Evolutionary conservation across 2,797 vertebrate genomes (phyloP).

Genomic region (Varecia variegata): DNA sequence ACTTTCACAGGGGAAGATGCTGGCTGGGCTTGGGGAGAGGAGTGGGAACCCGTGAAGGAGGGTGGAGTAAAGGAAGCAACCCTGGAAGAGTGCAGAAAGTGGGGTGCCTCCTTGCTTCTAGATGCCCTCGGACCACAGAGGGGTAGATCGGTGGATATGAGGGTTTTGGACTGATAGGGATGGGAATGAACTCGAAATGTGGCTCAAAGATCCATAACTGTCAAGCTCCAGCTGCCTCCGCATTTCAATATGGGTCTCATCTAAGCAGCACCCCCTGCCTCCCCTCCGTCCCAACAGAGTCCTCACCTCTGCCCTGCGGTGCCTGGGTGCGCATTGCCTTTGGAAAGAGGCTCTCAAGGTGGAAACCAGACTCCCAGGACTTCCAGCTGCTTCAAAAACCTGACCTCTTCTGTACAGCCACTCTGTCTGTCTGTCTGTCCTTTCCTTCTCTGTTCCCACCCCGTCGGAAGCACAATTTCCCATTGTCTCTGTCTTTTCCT

Average conservation of each 20-base stretch:
- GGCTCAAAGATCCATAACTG: neutral
- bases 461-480: slow-evolving; percentile 84
- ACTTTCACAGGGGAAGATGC: neutral
- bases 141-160: neutral
- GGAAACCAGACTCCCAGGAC: slow-evolving; percentile 9
- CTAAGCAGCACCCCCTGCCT: neutral
- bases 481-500: slow-evolving; percentile 83
- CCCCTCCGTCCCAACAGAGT: neutral
- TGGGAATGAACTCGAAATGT: neutral
- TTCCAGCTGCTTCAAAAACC: slow-evolving; percentile 40
- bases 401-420: slow-evolving; percentile 34
- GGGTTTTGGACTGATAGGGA: too few species aligned
- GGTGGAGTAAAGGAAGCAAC: neutral
- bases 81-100: neutral
- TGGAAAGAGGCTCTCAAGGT: slow-evolving; percentile 14
- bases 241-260: neutral
- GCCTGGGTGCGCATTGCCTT: slow-evolving; percentile 46
- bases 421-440: slow-evolving; percentile 64
- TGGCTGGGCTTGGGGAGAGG: neutral
- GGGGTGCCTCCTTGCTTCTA: neutral
- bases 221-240: neutral
- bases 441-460: slow-evolving; percentile 58
- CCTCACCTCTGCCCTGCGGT: slow-evolving; percentile 64
- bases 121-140: neutral
- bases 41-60: neutral